Conservation (phyloP, 2,888 invertebrate genomes). For the Hypomecis atomaria region DNA sequence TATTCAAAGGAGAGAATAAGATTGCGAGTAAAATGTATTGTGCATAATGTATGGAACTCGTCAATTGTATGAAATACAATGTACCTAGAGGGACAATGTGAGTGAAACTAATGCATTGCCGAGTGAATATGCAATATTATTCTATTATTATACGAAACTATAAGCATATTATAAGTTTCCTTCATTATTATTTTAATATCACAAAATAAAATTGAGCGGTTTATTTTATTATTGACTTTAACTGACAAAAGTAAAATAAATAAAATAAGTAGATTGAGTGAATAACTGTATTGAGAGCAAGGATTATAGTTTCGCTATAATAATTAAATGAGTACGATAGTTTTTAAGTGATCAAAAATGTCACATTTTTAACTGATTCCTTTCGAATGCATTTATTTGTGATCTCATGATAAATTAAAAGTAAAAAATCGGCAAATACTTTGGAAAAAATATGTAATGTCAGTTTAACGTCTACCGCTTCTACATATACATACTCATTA, state of each 20-base stretch:
- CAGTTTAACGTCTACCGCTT: constrained; percentile 39
- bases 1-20: constrained; percentile 82
- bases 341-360: constrained; percentile 43
- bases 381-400: constrained; percentile 78
- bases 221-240: neutral
- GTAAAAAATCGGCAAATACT: constrained; percentile 34
- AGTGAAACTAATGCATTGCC: constrained; percentile 65
- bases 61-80: constrained; percentile 83
- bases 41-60: constrained; percentile 66
- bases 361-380: constrained; percentile 51
- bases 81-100: constrained; percentile 55
- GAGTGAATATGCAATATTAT: constrained; percentile 34
- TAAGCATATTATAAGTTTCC: neutral
- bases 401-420: constrained; percentile 70
- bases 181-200: neutral
- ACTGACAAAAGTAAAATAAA: neutral
- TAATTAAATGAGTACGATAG: constrained; percentile 30
- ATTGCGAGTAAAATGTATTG: constrained; percentile 74
- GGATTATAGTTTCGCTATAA: constrained; percentile 47
- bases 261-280: no score
- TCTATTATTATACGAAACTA: constrained; percentile 47
- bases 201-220: neutral
- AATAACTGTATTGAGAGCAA: neutral
- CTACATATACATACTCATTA: constrained; percentile 37
- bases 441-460: constrained; percentile 32